phyloP scores from a whole-genome alignment of 2,888 invertebrate species.

The Anoncus sp. region DNA sequence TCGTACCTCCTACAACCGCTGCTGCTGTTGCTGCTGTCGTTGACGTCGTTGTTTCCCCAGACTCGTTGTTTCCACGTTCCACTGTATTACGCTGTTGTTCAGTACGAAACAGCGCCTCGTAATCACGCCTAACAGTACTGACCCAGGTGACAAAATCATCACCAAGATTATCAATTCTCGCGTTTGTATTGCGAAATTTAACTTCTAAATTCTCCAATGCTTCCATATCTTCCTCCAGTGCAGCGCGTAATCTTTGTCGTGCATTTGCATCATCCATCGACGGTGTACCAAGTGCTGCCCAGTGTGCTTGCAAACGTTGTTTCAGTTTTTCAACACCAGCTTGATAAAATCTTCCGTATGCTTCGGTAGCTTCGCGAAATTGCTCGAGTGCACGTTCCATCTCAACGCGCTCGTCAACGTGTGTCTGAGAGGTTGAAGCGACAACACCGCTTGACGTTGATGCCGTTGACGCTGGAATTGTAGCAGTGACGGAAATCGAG shows the following conservation, averaged over 20 bases:
- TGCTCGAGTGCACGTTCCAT: neutral
- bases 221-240: constrained; percentile 19
- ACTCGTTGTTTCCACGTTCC: neutral
- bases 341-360: constrained; percentile 8
- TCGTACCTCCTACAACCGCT: constrained; percentile 11
- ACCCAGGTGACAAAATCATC: constrained; percentile 6
- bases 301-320: constrained; percentile 6
- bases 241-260: constrained; percentile 18
- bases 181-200: constrained; percentile 30
- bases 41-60: no score
- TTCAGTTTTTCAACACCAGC: constrained; percentile 20
- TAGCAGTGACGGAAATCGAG: neutral
- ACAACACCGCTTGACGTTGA: no score
- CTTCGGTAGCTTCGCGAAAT: constrained; percentile 3
- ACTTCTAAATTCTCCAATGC: constrained; percentile 15
- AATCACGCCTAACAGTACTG: neutral
- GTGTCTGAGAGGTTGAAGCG: no score
- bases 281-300: neutral
- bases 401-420: neutral
- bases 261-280: constrained; percentile 20
- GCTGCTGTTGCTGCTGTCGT: no score
- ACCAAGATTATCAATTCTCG: constrained; percentile 29
- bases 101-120: constrained; percentile 6
- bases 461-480: no score
- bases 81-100: constrained; percentile 17